Evolutionary conservation across 2,797 vertebrate genomes (phyloP), one percentile per base, ranked within the genome.

Genomic region (Furcifer pardalis): DNA sequence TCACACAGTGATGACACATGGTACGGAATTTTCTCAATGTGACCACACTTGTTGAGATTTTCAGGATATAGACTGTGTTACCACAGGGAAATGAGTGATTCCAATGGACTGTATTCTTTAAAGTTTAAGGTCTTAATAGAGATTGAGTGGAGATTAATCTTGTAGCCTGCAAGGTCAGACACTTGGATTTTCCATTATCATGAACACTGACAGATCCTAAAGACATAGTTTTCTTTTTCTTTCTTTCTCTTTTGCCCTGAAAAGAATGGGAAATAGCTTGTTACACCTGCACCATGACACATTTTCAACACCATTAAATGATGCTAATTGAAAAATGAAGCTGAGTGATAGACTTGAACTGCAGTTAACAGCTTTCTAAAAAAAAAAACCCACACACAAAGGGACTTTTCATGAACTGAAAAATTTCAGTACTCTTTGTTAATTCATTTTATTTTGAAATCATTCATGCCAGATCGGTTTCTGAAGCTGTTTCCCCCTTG

Each of bases 101-200:
- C 76, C 52, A 21, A 2, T 62, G 25, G 46, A 35, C 37, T 32
- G 5, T 30, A 42, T 60, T 32, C n/a, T n/a, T n/a, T n/a, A n/a
- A n/a, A n/a, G n/a, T 25, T 44, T 56, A 32, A 66, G 5, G 44
- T 25, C 10, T 44, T 25, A 2, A 42, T 49, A 63, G 59, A 49
- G 15, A 44, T 42, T 46, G 15, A 49, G 30, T 76, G 40, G 75
- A 68, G 65, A 69, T 46, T 77, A 77, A 77, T 71, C 42, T 40
- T 42, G 46, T 27, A 72, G 21, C 32, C 27, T 63, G 27, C 60
- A 32, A 19, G 15, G 23, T 52, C 40, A 63, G 44, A 82, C 32
- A 21, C 42, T 13, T 23, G 46, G 35, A 78, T 77, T 77, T 86
- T 73, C 35, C 66, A 82, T 62, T 52, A 78, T 73, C 80, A 63